Percentiles rank a stretch among this genome's conserved stretches.
Conservation (phyloP, 2,888 invertebrate genomes). For the Tillus elongatus region DNA sequence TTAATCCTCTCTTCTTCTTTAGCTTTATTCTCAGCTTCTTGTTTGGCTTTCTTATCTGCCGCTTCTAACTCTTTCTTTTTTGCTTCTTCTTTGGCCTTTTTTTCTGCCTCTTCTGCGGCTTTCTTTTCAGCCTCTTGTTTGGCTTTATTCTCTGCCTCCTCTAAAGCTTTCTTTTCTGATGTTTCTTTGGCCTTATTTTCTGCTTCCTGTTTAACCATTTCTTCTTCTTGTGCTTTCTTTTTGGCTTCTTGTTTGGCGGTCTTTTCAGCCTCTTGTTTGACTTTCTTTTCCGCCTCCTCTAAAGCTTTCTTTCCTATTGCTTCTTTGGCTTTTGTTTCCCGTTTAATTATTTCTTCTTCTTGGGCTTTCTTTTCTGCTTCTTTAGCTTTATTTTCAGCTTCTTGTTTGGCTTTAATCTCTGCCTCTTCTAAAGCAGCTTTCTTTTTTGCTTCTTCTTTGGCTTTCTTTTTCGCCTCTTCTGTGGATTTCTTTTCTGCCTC, state of each 20-base stretch:
- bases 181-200: slow-evolving; percentile 17
- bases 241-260: slow-evolving; percentile 18
- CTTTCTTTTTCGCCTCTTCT: slow-evolving; percentile 12
- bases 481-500: slow-evolving; percentile 17
- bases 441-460: slow-evolving; percentile 16
- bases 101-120: slow-evolving; percentile 18
- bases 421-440: slow-evolving; percentile 19
- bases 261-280: slow-evolving; percentile 18
- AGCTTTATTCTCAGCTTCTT: slow-evolving; percentile 4
- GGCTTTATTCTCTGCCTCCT: slow-evolving; percentile 16
- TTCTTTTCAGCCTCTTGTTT: slow-evolving; percentile 20
- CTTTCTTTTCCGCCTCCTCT: slow-evolving; percentile 17
- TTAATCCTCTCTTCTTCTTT: slow-evolving; percentile 19
- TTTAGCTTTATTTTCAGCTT: slow-evolving; percentile 9
- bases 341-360: slow-evolving; percentile 17
- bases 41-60: slow-evolving; percentile 23
- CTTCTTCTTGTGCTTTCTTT: slow-evolving; percentile 17
- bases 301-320: slow-evolving; percentile 21
- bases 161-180: slow-evolving; percentile 22
- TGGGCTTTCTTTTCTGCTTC: slow-evolving; percentile 12
- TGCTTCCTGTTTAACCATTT: slow-evolving; percentile 14
- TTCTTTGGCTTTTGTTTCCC: slow-evolving; percentile 17
- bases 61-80: slow-evolving; percentile 15
- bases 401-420: slow-evolving; percentile 16
- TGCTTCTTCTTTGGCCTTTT: slow-evolving; percentile 14